A percentile compares a stretch with the other conserved stretches of the same genome.
Conservation (phyloP, 1,140 invertebrate genomes). For the Zaprionus lachaisei region DNA sequence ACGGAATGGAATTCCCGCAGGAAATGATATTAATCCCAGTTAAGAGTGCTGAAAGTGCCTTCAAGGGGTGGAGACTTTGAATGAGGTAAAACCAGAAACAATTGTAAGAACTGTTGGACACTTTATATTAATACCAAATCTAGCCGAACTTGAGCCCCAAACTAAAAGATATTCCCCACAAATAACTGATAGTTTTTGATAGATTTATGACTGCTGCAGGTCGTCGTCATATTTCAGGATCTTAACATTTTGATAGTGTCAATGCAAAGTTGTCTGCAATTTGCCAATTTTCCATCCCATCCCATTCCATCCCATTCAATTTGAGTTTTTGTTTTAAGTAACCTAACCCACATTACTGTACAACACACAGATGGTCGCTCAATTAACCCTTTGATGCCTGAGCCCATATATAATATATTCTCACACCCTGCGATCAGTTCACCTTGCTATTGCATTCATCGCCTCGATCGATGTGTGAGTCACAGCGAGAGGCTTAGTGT, state of each 20-base stretch:
- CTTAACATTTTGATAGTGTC: not conserved
- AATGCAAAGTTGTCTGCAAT: not conserved
- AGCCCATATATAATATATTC: constrained; percentile 46
- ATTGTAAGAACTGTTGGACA: no score
- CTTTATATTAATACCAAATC: no score
- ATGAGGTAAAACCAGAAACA: not conserved
- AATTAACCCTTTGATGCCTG: constrained; percentile 68
- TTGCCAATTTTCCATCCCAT: not conserved
- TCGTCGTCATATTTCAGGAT: not conserved
- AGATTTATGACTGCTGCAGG: not conserved
- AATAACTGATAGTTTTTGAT: not conserved
- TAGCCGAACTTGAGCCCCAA: no score
- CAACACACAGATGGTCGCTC: constrained; percentile 32
- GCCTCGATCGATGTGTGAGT: constrained; percentile 3
- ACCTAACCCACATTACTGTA: not conserved
- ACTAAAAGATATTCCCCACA: no score
- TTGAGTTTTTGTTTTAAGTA: not conserved
- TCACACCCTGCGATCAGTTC: constrained; percentile 19
- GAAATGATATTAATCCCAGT: not conserved
- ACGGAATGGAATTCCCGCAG: not conserved
- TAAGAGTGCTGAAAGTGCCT: not conserved
- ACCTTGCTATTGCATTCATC: not conserved
- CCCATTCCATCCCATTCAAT: constrained; percentile 11
- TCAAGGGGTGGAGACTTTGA: rapidly evolving
- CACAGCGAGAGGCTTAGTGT: constrained; percentile 25